These are phyloP conservation scores for Phlogophora meticulosa DNA, from an alignment of 2,888 invertebrate genomes.

Conservation along the genomic window DNA sequence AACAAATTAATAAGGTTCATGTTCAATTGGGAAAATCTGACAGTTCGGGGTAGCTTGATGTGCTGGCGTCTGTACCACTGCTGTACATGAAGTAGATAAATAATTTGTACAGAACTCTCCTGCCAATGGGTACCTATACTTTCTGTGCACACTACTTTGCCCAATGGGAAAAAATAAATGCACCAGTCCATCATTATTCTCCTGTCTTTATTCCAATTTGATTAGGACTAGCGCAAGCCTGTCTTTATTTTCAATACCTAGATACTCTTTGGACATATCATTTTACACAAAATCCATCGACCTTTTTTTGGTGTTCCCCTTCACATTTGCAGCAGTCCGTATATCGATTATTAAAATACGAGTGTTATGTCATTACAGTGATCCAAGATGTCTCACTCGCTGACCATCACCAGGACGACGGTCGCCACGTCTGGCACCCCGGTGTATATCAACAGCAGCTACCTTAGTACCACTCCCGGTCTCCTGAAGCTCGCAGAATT, in stretches of 20 bases:
- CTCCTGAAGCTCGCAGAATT: slow-evolving; percentile 95
- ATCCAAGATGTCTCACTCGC: slow-evolving; percentile 95
- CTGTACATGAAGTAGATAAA: too few relatives aligned
- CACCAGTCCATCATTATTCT: neutral
- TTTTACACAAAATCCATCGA: neutral
- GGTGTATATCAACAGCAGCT: slow-evolving; percentile 95
- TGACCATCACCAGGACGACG: slow-evolving; percentile 96
- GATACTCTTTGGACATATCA: too few relatives aligned
- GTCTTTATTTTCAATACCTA: too few relatives aligned
- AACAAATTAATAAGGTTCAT: too few relatives aligned
- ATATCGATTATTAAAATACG: neutral
- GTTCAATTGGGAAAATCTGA: too few relatives aligned
- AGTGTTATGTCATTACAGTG: slow-evolving; percentile 55
- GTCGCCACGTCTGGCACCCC: slow-evolving; percentile 94
- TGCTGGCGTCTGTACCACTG: too few relatives aligned
- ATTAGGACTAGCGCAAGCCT: neutral
- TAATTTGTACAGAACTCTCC: too few relatives aligned
- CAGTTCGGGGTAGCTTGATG: too few relatives aligned
- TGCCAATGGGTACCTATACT: too few relatives aligned
- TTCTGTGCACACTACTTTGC: too few relatives aligned
- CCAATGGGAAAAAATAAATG: too few relatives aligned
- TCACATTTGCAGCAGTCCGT: neutral
- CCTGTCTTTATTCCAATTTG: neutral
- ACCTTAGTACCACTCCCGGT: slow-evolving; percentile 95
- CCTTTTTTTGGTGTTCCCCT: neutral